phyloP scores from a whole-genome alignment of 30 jellyfish, hydroid and myxozoan species.

The Turritopsis rubra region DNA sequence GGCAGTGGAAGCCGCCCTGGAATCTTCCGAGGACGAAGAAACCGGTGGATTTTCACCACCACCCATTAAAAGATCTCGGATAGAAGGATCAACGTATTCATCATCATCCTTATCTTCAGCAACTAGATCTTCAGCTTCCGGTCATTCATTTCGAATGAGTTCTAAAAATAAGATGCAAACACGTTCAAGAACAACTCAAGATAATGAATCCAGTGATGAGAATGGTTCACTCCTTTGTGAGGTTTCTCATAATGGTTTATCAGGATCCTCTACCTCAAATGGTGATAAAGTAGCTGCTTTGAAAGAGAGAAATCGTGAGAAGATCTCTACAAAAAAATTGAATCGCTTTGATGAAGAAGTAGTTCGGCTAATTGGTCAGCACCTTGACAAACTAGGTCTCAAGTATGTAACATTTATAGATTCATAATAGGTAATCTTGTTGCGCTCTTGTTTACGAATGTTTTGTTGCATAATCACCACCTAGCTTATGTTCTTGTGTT shows the following conservation, averaged over 20 bases:
- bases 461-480: too few relatives aligned
- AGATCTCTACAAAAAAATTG: constrained; percentile 33
- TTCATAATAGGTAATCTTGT: neutral
- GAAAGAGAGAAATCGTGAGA: constrained; percentile 40
- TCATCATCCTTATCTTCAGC: constrained; percentile 16
- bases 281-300: constrained; percentile 49
- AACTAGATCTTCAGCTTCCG: constrained; percentile 41
- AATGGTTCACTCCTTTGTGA: constrained; percentile 53
- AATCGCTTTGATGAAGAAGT: constrained; percentile 81
- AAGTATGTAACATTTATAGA: constrained; percentile 60
- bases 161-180: constrained; percentile 21
- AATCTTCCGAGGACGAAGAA: constrained; percentile 78
- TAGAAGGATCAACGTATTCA: constrained; percentile 42
- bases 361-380: constrained; percentile 83
- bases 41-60: constrained; percentile 96
- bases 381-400: constrained; percentile 68
- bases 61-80: constrained; percentile 79
- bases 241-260: constrained; percentile 31
- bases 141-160: constrained; percentile 19
- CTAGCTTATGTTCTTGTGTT: too few relatives aligned
- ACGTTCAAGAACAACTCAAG: constrained; percentile 27
- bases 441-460: too few relatives aligned
- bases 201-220: constrained; percentile 27
- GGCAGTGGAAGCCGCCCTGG: constrained; percentile 98
- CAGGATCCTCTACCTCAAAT: constrained; percentile 60